Evolutionary conservation across 1,140 invertebrate species (phyloP).

Genomic region (Thaumetopoea pityocampa): DNA sequence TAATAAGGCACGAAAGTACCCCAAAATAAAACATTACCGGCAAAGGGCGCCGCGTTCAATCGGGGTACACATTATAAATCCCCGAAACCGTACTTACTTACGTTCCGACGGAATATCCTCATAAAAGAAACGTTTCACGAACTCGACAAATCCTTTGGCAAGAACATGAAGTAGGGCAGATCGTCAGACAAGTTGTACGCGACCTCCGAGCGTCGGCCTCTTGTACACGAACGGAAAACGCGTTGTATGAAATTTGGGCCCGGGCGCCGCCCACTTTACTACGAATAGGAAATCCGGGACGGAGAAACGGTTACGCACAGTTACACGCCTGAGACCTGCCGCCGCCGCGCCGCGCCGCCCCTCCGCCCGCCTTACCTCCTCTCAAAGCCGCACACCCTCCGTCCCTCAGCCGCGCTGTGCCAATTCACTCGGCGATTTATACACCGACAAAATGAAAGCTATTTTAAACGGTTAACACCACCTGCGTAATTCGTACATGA

Average conservation of each 20-base stretch:
- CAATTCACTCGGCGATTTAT: conserved; percentile 75
- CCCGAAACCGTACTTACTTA: conserved; percentile 59
- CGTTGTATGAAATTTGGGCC: conserved; percentile 66
- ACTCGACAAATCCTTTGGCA: conserved; percentile 68
- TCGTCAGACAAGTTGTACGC: conserved; percentile 64
- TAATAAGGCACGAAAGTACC: conserved; percentile 6
- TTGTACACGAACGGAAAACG: conserved; percentile 59
- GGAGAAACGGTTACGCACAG: conserved; percentile 76
- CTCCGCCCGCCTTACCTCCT: conserved; percentile 34
- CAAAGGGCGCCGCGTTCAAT: conserved; percentile 36
- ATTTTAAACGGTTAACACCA: conserved; percentile 61
- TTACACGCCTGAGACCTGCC: conserved; percentile 71
- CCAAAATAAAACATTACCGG: conserved; percentile 30
- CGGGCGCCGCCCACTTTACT: conserved; percentile 70
- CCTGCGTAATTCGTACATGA: conserved; percentile 40
- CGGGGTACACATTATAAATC: conserved; percentile 55
- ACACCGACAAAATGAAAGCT: conserved; percentile 74
- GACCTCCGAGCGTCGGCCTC: conserved; percentile 52
- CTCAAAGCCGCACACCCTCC: conserved; percentile 48
- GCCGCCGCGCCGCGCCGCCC: conserved; percentile 30
- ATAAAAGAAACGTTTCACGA: conserved; percentile 66
- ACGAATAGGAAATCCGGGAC: conserved; percentile 74
- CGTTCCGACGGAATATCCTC: conserved; percentile 49
- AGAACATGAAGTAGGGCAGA: conserved; percentile 66
- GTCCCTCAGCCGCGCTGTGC: conserved; percentile 55